A percentile compares a stretch with the other conserved stretches of the same genome.
Conservation (phyloP, 2,113 vertebrate species). For the Prionailurus viverrinus region DNA sequence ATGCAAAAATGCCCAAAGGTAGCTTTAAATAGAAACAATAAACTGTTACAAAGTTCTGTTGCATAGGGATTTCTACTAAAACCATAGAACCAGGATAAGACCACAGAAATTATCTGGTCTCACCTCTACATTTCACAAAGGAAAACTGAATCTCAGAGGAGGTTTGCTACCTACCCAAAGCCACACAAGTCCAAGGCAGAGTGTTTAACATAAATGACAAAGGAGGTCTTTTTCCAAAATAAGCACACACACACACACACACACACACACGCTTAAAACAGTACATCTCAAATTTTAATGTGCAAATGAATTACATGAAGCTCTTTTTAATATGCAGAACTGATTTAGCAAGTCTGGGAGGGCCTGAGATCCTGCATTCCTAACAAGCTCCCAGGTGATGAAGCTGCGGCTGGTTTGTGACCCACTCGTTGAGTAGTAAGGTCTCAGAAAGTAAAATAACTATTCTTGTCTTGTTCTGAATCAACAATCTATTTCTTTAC, state of each 20-base stretch:
- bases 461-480: not conserved
- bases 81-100: conserved; percentile 44
- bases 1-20: conserved; percentile 70
- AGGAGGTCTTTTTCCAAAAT: conserved; percentile 3
- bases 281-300: conserved; percentile 5
- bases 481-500: conserved; percentile 22
- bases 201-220: not conserved
- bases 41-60: conserved; percentile 67
- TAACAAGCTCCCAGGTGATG: conserved; percentile 5
- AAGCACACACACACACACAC: not conserved
- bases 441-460: conserved; percentile 10
- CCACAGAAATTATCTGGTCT: conserved; percentile 17
- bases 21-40: conserved; percentile 77
- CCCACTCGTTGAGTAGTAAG: not conserved
- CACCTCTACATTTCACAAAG: conserved; percentile 30
- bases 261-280: not conserved
- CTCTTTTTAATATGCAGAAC: conserved; percentile 42
- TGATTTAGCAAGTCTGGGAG: not conserved
- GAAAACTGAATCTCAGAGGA: not conserved
- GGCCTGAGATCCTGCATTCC: not conserved
- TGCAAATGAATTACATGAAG: conserved; percentile 44
- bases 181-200: conserved; percentile 1
- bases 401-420: not conserved
- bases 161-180: conserved; percentile 26
- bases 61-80: conserved; percentile 64